Evolutionary conservation across 2,797 vertebrate genomes (phyloP).

Genomic region (Mallotus villosus): DNA sequence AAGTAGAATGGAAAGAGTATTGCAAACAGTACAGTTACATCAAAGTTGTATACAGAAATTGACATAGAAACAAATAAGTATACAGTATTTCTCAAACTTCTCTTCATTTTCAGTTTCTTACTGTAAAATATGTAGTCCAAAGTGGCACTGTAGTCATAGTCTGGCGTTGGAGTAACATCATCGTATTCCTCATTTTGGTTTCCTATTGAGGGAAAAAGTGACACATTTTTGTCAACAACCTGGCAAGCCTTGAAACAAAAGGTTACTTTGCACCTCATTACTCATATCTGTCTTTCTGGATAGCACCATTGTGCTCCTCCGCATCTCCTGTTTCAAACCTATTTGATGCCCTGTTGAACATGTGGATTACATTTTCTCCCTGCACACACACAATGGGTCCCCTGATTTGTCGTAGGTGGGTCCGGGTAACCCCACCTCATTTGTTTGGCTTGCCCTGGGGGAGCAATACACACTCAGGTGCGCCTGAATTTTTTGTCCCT

Average conservation of each 20-base stretch:
- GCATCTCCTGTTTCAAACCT: conserved; percentile 1
- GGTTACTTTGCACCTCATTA: neutral
- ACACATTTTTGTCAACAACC: neutral
- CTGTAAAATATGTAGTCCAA: conserved; percentile 45
- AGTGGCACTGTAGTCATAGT: conserved; percentile 56
- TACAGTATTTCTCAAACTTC: neutral
- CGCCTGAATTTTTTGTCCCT: neutral
- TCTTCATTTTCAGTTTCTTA: conserved; percentile 23
- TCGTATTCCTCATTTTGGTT: neutral
- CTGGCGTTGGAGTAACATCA: conserved; percentile 4
- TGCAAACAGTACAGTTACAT: neutral
- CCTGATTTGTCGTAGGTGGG: neutral
- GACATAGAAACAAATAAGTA: neutral
- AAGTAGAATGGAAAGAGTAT: neutral
- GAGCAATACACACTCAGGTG: conserved; percentile 5
- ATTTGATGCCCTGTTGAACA: conserved; percentile 2
- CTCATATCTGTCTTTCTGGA: neutral
- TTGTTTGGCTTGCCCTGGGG: conserved; percentile 3
- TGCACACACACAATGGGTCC: conserved; percentile 5
- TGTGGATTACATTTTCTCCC: neutral
- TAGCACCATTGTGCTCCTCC: neutral
- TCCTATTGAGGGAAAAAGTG: conserved; percentile 13
- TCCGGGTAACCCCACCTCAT: neutral
- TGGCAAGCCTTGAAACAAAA: conserved; percentile 10
- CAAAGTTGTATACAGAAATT: neutral